Base-by-base conservation (phyloP, 92 coral and sea anemone genomes). In the Porites cylindrica region DNA sequence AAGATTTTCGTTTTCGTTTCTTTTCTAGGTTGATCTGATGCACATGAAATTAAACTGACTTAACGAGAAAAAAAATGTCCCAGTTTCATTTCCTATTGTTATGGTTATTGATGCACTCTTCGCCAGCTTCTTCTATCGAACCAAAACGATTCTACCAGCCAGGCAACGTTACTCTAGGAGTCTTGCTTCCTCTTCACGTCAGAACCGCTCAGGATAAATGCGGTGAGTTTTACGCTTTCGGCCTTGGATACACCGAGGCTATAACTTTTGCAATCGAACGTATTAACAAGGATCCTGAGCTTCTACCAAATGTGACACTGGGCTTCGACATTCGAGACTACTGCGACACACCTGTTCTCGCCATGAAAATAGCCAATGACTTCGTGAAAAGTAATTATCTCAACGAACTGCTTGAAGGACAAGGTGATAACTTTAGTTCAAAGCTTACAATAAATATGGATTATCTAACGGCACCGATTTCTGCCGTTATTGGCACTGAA, bases 181-280 rank as follows among this genome's bases (percentile, higher is more conserved):
- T 91, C 20, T 70, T 94, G 18, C 80, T 94, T 2, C 96, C 96
- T 4, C 50, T 94, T 24, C 96, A 94, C 56, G 84, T 89, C 4
- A 90, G 91, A 6, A 90, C 83, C 32, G 58, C 88, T 1, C 54
- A 70, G 23, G 92, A 91, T 19, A 79, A 76, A 12, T 94, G 96
- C 63, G 91, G 94, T 14, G 94, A 94, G 58, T 90, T 94, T 12
- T 94, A 94, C 81, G n/a, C 89, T 10, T 91, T 91, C 83, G 96
- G 96, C 11, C 87, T 94, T 20, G 96, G 96, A 18, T 94, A 91
- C 74, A 81, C 88, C 80, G 96, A 94, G 52, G 96, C 96, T 16
- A 67, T 91, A 53, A 84, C 90, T 8, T 88, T 80, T 83, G 88
- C 94, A 20, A 77, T 94, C n/a, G 86, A 90, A 63, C 82, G 76